Conservation (phyloP, 2,797 vertebrate species). For the Liasis olivaceus region DNA sequence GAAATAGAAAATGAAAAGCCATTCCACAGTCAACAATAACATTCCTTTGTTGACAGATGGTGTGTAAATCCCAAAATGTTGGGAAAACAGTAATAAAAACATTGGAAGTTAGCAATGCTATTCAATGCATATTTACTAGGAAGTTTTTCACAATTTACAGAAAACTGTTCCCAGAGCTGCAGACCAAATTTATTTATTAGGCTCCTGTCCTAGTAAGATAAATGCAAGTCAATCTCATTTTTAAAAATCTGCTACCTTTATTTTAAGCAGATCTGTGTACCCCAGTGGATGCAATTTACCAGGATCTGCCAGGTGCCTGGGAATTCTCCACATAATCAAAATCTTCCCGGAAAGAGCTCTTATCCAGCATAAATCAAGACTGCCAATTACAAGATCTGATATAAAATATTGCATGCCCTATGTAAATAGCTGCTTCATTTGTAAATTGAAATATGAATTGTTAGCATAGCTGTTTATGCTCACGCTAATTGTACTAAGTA, state of each 20-base stretch:
- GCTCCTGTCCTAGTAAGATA: not conserved
- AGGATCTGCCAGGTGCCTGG: not conserved
- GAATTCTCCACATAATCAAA: not conserved
- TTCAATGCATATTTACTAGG: not conserved
- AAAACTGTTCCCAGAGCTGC: not conserved
- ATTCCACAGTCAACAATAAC: not conserved
- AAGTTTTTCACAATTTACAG: not conserved
- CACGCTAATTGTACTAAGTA: not conserved
- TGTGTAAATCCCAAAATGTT: not conserved
- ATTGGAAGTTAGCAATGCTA: not conserved
- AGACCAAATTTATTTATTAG: not conserved
- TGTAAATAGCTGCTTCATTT: slow-evolving; percentile 11
- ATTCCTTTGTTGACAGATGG: not conserved
- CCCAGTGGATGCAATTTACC: not conserved
- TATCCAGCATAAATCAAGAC: not conserved
- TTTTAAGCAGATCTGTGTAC: not conserved
- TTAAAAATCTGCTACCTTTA: not conserved
- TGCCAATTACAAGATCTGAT: not conserved
- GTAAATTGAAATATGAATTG: not conserved
- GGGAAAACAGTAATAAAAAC: not conserved
- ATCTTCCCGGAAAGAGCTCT: not conserved
- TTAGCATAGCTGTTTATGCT: slow-evolving; percentile 1
- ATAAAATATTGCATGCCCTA: not conserved
- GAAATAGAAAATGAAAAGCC: not conserved
- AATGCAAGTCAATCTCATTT: not conserved